These are phyloP conservation scores for Exephanes ischioxanthus DNA, from an alignment of 2,888 invertebrate genomes.

Conservation along the genomic window DNA sequence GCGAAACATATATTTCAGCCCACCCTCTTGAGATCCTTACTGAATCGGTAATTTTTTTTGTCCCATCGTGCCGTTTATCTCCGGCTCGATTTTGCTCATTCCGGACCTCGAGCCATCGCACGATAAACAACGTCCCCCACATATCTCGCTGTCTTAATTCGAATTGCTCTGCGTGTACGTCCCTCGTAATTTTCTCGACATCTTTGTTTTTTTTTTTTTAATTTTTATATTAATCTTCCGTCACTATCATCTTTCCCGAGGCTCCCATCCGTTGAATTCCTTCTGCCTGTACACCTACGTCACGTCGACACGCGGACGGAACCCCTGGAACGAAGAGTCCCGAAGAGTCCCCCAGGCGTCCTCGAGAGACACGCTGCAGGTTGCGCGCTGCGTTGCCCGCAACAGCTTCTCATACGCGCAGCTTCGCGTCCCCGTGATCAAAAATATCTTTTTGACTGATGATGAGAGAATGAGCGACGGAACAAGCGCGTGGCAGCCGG, in stretches of 20 bases:
- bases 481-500: conserved; percentile 29
- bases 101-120: not conserved
- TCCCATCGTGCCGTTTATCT: not conserved
- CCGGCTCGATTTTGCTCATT: not conserved
- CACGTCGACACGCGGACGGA: conserved; percentile 48
- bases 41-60: not conserved
- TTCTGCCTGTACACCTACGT: conserved; percentile 31
- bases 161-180: not conserved
- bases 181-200: not conserved
- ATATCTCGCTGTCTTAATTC: not conserved
- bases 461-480: conserved; percentile 59
- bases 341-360: conserved; percentile 13
- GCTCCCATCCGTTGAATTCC: conserved; percentile 41
- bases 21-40: too few relatives aligned
- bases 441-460: conserved; percentile 63
- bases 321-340: conserved; percentile 31
- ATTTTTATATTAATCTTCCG: conserved; percentile 4
- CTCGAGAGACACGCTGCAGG: conserved; percentile 6
- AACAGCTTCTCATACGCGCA: not conserved
- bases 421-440: conserved; percentile 27
- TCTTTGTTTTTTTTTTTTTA: not conserved
- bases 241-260: conserved; percentile 19
- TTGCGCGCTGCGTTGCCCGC: conserved; percentile 1
- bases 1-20: too few relatives aligned
- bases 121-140: not conserved